Conservation (phyloP, 2,797 vertebrate species). For the Huso huso region DNA sequence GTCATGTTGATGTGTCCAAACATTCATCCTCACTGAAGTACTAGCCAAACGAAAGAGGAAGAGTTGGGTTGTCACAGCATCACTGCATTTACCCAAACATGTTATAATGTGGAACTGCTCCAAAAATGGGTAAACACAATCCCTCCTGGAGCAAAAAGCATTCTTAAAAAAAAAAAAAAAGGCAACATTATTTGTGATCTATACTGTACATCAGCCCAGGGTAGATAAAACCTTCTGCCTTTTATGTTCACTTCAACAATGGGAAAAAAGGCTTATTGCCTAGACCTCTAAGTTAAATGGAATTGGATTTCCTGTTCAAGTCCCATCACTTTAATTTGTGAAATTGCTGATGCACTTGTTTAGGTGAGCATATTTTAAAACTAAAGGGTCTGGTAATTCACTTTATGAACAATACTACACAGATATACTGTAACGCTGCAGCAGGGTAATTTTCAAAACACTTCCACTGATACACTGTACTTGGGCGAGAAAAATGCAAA, state of each 20-base stretch:
- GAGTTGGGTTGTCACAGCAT: too few relatives aligned
- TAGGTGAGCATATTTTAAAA: conserved; percentile 17
- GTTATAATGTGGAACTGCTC: too few relatives aligned
- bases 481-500: conserved; percentile 2
- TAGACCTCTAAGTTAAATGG: conserved; percentile 27
- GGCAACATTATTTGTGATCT: background rate
- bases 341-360: conserved; percentile 34
- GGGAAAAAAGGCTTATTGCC: conserved; percentile 20
- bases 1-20: too few relatives aligned
- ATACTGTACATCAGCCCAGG: background rate
- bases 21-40: too few relatives aligned
- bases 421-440: conserved; percentile 2
- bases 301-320: conserved; percentile 26
- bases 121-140: too few relatives aligned
- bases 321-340: conserved; percentile 30
- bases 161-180: too few relatives aligned
- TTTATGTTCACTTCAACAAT: conserved; percentile 28
- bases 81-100: too few relatives aligned
- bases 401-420: conserved; percentile 14
- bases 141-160: background rate
- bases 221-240: conserved; percentile 27
- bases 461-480: conserved; percentile 15
- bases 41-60: too few relatives aligned
- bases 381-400: conserved; percentile 20
- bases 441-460: conserved; percentile 8